Base-by-base conservation (phyloP, 1,140 invertebrate species). In the Aphidius ervi region DNA sequence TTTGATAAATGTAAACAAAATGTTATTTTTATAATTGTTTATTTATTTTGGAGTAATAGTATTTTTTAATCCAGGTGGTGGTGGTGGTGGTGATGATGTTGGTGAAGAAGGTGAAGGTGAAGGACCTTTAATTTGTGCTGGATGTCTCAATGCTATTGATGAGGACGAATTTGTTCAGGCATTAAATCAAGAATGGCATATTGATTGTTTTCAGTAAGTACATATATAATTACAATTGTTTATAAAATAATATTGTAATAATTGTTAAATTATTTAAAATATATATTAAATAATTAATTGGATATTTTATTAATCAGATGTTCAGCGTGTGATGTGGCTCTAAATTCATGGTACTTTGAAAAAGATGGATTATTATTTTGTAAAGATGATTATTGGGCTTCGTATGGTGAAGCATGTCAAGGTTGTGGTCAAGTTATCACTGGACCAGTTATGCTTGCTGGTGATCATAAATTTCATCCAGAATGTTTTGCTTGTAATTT, bases 291-390 rank as follows among this genome's bases (percentile, higher is more conserved):
- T n/a, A n/a, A n/a, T n/a, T n/a, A 9, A 40, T 54, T 48, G 65
- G 43, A 42, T 60, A 49, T 9, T 49, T 43, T 23, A 64, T 66
- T 70, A 72, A 75, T 39, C 69, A 93, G 92, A 74, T 95, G 94
- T 78, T 94, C 91, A 31, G 90, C 88, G 0, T 96, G 94, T 77
- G 90, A 93, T 76, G 83, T 83, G 9, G 82, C 87, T 49, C 78
- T 96, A n/a, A 89, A 89, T 5, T 90, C 86, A 62, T 96, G 93
- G 93, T 95, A 95, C 77, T 94, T 95, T 79, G 93, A 96, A 79
- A 95, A 94, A 72, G 88, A 92, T 76, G 93, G 93, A 1, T 72
- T 93, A 48, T 80, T 95, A 9, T 95, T 93, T 79, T 97, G 94
- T 70, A 91, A 92, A 71, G 84, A 88, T 67, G 93, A 97, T 75